Conservation (phyloP, 1,140 invertebrate species). For the Nasonia vitripennis region DNA sequence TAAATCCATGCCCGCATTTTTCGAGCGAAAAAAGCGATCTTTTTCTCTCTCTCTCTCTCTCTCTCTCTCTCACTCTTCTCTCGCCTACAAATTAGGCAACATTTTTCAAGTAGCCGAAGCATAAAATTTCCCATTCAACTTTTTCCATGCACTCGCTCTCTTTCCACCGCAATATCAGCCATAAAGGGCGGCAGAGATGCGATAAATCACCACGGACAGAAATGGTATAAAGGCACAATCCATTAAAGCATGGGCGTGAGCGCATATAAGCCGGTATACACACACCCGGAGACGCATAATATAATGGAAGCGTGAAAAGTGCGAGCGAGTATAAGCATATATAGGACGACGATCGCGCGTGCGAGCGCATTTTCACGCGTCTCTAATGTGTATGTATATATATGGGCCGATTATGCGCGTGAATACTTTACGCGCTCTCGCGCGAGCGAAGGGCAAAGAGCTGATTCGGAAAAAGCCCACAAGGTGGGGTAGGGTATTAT, state of each 20-base stretch:
- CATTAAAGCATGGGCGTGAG: conserved; percentile 23
- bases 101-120: conserved; percentile 15
- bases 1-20: not conserved
- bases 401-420: conserved; percentile 65
- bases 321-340: not conserved
- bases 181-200: conserved; percentile 1
- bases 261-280: not conserved
- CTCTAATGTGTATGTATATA: not conserved
- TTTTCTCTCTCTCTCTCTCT: no score
- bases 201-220: not conserved
- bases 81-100: conserved; percentile 7
- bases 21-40: not conserved
- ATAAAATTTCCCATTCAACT: conserved; percentile 33
- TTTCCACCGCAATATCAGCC: not conserved
- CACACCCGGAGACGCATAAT: not conserved
- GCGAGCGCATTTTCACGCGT: conserved; percentile 41
- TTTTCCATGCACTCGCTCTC: not conserved
- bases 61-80: no score
- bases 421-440: conserved; percentile 62
- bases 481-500: conserved; percentile 34
- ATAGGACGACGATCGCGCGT: not conserved
- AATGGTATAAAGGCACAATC: conserved; percentile 21
- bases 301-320: conserved; percentile 41
- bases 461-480: conserved; percentile 41
- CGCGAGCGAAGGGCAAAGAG: conserved; percentile 11